Conservation (phyloP, 2,888 invertebrate species). For the Lamellibrachia satsuma region DNA sequence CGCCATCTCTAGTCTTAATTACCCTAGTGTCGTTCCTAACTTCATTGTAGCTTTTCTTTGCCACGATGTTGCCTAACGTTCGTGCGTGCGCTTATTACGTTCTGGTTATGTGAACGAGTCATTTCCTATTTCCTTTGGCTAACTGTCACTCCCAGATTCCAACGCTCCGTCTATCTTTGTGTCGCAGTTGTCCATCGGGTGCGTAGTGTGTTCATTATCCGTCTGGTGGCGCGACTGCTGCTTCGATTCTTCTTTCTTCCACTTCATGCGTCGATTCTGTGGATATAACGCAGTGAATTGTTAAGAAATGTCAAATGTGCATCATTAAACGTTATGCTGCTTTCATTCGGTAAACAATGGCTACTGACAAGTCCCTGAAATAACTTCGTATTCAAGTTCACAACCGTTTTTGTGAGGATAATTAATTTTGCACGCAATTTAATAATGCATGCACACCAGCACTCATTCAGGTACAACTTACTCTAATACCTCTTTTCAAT, state of each 20-base stretch:
- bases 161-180: background rate
- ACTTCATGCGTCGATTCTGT: constrained; percentile 63
- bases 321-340: too few species aligned
- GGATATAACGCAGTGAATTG: constrained; percentile 23
- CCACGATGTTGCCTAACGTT: too few species aligned
- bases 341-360: too few species aligned
- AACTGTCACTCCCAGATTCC: background rate
- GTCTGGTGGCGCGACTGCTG: background rate
- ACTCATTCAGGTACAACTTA: background rate
- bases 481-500: too few species aligned
- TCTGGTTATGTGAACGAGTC: background rate
- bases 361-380: too few species aligned
- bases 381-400: too few species aligned
- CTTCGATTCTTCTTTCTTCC: constrained; percentile 64
- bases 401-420: too few species aligned
- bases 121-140: background rate
- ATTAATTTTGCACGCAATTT: background rate
- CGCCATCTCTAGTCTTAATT: background rate
- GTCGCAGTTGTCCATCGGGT: background rate
- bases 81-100: background rate
- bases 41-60: background rate
- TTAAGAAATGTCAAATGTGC: too few species aligned
- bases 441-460: background rate
- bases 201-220: background rate
- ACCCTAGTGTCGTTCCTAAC: background rate